phyloP scores from a whole-genome alignment of 2,113 vertebrate genomes.

The Leuciscus idus region DNA sequence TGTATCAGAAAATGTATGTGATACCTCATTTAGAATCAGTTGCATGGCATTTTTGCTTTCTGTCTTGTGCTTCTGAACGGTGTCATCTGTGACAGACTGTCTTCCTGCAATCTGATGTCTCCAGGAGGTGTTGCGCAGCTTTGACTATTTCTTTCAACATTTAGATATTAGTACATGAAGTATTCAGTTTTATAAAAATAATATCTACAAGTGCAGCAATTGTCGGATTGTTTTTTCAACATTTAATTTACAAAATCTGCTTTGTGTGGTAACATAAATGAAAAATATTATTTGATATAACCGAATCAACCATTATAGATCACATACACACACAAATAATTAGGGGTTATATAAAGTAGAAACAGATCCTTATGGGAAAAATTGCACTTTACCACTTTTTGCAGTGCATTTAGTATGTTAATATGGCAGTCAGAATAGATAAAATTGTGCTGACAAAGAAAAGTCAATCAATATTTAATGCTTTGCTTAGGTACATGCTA shows the following conservation, averaged over 20 bases:
- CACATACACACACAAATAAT: neutral
- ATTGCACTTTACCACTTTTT: neutral
- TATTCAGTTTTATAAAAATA: neutral
- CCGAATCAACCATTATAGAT: neutral
- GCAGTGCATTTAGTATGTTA: slow-evolving; percentile 40
- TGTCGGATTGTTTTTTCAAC: neutral
- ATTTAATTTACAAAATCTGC: neutral
- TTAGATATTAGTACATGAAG: neutral
- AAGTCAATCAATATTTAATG: slow-evolving; percentile 74
- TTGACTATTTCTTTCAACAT: neutral
- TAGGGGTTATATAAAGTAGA: neutral
- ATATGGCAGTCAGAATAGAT: slow-evolving; percentile 67
- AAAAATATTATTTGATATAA: neutral
- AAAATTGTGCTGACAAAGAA: slow-evolving; percentile 70
- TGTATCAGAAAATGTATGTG: neutral
- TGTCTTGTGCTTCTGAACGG: neutral
- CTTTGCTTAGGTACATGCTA: slow-evolving; percentile 41
- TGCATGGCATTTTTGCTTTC: slow-evolving; percentile 6
- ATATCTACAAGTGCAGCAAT: neutral
- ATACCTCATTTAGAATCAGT: neutral
- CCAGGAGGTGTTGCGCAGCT: neutral
- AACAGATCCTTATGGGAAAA: neutral
- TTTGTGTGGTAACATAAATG: neutral
- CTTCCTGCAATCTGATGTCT: neutral
- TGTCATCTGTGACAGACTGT: neutral